phyloP scores from a whole-genome alignment of 2,888 invertebrate genomes.

The Barypeithes pellucidus region DNA sequence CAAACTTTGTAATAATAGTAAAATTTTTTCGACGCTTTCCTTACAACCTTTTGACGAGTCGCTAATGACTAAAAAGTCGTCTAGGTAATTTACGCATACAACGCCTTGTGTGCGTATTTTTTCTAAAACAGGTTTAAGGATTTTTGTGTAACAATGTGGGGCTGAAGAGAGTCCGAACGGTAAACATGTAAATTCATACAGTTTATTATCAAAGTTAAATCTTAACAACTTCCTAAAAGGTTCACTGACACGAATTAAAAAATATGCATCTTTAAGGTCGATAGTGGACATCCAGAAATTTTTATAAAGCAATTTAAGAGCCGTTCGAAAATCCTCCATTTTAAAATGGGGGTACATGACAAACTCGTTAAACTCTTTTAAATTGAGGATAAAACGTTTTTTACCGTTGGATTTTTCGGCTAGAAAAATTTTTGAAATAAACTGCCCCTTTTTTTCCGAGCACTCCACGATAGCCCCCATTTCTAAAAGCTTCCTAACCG shows the following conservation, averaged over 20 bases:
- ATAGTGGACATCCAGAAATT: constrained; percentile 12
- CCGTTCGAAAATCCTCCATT: constrained; percentile 18
- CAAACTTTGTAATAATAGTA: constrained; percentile 12
- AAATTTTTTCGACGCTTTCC: too few relatives aligned
- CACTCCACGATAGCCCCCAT: background rate
- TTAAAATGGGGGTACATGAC: constrained; percentile 4
- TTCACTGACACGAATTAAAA: background rate
- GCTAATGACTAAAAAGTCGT: too few relatives aligned
- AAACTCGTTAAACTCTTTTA: constrained; percentile 19
- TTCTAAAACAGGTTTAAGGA: constrained; percentile 21
- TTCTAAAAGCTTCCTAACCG: background rate
- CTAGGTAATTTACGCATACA: too few relatives aligned
- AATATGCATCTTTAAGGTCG: constrained; percentile 16
- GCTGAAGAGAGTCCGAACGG: constrained; percentile 20
- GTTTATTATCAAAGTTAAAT: background rate
- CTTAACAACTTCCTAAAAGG: constrained; percentile 13
- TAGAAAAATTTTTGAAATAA: constrained; percentile 21
- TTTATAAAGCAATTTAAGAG: constrained; percentile 9
- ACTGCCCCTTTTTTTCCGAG: constrained; percentile 1
- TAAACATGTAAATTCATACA: constrained; percentile 18
- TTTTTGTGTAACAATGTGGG: constrained; percentile 29
- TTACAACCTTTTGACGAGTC: too few relatives aligned
- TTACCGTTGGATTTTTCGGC: constrained; percentile 27
- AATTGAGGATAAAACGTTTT: constrained; percentile 24
- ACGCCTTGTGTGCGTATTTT: too few relatives aligned